Evolutionary conservation across 2,888 invertebrate genomes (phyloP).

Genomic region (Diogma glabrata): DNA sequence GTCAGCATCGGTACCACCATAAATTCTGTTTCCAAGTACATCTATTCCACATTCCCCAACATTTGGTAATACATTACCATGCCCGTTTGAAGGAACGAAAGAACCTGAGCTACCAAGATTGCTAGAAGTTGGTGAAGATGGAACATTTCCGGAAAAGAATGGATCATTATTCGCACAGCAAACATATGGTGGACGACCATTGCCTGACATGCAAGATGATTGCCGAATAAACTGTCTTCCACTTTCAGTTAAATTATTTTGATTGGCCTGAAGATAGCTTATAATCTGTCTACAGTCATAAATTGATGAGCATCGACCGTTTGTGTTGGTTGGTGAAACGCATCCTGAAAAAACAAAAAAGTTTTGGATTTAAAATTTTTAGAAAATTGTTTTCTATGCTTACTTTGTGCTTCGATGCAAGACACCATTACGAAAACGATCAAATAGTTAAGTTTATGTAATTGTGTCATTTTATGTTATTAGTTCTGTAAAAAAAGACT

Average conservation of each 20-base stretch:
- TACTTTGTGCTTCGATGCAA: too few species aligned
- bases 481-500: too few species aligned
- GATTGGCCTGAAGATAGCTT: too few species aligned
- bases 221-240: constrained; percentile 22
- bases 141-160: background rate
- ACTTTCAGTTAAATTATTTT: too few species aligned
- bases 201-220: constrained; percentile 21
- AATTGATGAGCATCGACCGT: constrained; percentile 29
- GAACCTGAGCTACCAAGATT: too few species aligned
- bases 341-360: too few species aligned
- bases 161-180: constrained; percentile 28
- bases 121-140: background rate
- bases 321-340: constrained; percentile 31
- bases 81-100: constrained; percentile 18
- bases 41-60: constrained; percentile 29
- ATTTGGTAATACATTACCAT: constrained; percentile 25
- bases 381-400: too few species aligned
- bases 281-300: constrained; percentile 30
- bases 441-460: too few species aligned
- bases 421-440: too few species aligned
- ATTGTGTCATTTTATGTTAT: too few species aligned
- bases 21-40: constrained; percentile 40
- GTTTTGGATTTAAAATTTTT: too few species aligned
- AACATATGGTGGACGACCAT: constrained; percentile 26
- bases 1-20: constrained; percentile 47